phyloP scores from a whole-genome alignment of 1,140 invertebrate species.

The Drosophila kohkoa region DNA sequence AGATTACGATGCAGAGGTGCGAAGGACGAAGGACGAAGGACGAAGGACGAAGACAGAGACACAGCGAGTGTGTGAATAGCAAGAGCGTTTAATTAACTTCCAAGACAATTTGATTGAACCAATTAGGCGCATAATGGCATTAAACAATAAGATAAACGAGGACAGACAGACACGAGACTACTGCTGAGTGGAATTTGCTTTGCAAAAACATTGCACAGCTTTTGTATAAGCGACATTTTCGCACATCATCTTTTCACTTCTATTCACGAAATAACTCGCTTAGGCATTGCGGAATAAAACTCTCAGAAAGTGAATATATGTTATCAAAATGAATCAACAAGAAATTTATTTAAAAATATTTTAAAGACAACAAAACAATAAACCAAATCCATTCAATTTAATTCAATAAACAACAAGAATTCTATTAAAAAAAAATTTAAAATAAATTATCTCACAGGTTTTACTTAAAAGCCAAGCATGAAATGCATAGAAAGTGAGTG shows the following conservation, averaged over 20 bases:
- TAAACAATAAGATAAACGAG: slow-evolving; percentile 25
- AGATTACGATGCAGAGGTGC: slow-evolving; percentile 41
- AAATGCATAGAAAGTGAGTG: too few species aligned
- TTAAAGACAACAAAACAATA: too few species aligned
- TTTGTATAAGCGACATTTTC: slow-evolving; percentile 1
- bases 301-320: too few species aligned
- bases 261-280: not conserved
- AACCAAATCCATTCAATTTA: too few species aligned
- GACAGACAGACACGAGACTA: not conserved
- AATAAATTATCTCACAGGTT: too few species aligned
- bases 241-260: slow-evolving; percentile 3
- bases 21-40: not conserved
- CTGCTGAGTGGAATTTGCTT: not conserved
- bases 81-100: slow-evolving; percentile 61
- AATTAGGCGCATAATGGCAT: slow-evolving; percentile 51
- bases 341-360: too few species aligned
- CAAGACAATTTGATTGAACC: slow-evolving; percentile 66
- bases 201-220: not conserved
- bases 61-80: not conserved
- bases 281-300: not conserved
- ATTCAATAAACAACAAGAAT: too few species aligned
- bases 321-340: too few species aligned
- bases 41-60: too few species aligned
- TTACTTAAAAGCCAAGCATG: too few species aligned
- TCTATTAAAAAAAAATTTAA: too few species aligned